Percentiles rank a stretch among this genome's conserved stretches.
Conservation (phyloP, 2,888 invertebrate species). For the Drosophila ustulata region DNA sequence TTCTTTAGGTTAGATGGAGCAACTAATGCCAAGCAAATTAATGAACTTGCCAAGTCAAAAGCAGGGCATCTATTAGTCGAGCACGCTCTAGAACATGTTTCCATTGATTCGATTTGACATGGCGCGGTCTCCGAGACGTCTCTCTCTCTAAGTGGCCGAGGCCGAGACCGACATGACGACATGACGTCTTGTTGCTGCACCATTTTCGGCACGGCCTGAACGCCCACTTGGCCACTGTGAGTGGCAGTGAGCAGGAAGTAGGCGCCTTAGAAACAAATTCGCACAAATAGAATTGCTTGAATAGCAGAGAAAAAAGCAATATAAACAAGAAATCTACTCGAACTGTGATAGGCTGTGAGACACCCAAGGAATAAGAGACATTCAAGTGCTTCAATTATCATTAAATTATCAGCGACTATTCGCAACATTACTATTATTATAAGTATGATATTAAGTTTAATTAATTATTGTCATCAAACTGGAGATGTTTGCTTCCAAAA, state of each 20-base stretch:
- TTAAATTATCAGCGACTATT: not conserved
- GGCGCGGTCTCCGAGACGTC: conserved; percentile 33
- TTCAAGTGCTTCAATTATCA: not conserved
- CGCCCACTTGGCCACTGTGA: conserved; percentile 52
- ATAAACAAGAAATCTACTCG: not conserved
- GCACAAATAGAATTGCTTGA: not conserved
- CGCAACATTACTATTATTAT: not conserved
- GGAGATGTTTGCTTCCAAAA: too few relatives aligned
- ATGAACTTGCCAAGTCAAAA: not conserved
- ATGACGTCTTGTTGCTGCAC: conserved; percentile 61
- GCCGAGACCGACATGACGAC: conserved; percentile 40
- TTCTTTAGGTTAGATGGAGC: not conserved
- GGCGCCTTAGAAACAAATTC: conserved; percentile 21
- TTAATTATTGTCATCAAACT: too few relatives aligned
- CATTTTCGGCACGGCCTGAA: conserved; percentile 53
- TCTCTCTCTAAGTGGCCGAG: conserved; percentile 43
- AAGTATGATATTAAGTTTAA: too few relatives aligned
- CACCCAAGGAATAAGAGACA: not conserved
- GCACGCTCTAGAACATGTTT: not conserved
- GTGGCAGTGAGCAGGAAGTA: conserved; percentile 56
- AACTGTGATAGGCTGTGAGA: not conserved
- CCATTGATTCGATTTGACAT: conserved; percentile 47
- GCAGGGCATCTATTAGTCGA: conserved; percentile 1
- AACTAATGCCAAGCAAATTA: not conserved
- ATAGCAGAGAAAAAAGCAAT: not conserved